Conservation (phyloP, 2,797 vertebrate genomes). For the Acomys russatus region DNA sequence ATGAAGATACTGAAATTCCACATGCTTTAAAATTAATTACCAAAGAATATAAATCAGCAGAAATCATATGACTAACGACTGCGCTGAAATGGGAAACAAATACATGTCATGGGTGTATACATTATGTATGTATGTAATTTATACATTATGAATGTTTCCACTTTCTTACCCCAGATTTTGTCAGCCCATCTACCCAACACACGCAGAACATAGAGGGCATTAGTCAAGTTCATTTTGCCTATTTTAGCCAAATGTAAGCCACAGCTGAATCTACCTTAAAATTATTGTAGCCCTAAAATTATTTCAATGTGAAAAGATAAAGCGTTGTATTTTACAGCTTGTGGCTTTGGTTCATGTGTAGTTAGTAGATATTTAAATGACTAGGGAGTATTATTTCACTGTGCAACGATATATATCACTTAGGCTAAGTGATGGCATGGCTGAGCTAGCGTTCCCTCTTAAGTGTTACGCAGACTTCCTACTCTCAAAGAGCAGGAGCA, state of each 20-base stretch:
- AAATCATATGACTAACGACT: slow-evolving; percentile 38
- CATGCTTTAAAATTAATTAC: slow-evolving; percentile 44
- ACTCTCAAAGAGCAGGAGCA: not conserved
- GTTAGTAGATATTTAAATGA: slow-evolving; percentile 57
- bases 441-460: not conserved
- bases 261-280: slow-evolving; percentile 23
- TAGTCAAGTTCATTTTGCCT: slow-evolving; percentile 47
- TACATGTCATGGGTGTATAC: slow-evolving; percentile 37
- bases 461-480: not conserved
- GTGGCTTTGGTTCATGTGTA: slow-evolving; percentile 8
- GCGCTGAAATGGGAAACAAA: slow-evolving; percentile 39
- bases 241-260: slow-evolving; percentile 60
- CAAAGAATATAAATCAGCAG: slow-evolving; percentile 33
- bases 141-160: not conserved
- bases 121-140: not conserved
- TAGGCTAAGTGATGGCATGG: not conserved
- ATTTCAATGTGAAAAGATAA: slow-evolving; percentile 33
- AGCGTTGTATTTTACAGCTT: not conserved
- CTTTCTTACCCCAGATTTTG: slow-evolving; percentile 23
- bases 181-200: not conserved
- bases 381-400: not conserved
- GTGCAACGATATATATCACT: not conserved
- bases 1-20: slow-evolving; percentile 57
- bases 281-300: slow-evolving; percentile 43
- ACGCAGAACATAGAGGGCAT: not conserved